Percentiles rank a stretch among this genome's conserved stretches.
These are phyloP conservation scores for Gila robusta DNA, from an alignment of 2,797 vertebrate genomes.

Conservation along the genomic window DNA sequence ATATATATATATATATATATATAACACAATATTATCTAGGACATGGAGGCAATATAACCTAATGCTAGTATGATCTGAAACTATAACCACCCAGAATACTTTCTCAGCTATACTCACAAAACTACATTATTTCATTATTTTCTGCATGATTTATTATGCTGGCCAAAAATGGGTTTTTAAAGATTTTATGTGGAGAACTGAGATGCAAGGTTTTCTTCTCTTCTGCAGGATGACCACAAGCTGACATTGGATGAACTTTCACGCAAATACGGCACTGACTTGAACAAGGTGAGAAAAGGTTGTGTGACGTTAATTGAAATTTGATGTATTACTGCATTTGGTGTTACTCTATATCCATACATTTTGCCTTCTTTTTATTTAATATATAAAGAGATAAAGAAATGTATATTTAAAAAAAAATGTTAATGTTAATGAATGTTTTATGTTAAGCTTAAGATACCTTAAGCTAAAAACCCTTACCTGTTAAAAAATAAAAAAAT, in stretches of 20 bases:
- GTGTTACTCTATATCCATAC: background rate
- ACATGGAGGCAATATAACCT: background rate
- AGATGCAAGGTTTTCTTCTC: conserved; percentile 13
- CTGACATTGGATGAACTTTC: conserved; percentile 94
- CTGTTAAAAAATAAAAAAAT: background rate
- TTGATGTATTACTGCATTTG: background rate
- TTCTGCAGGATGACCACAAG: conserved; percentile 92
- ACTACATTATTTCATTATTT: background rate
- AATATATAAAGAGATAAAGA: background rate
- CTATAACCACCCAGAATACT: background rate
- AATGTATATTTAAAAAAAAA: too few relatives aligned
- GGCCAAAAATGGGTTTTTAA: background rate
- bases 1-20: background rate
- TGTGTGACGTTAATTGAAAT: background rate
- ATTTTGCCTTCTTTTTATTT: background rate
- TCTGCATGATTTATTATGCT: background rate
- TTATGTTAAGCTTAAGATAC: background rate
- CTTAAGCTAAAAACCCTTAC: background rate
- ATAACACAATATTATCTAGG: background rate
- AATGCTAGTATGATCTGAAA: background rate
- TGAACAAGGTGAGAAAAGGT: conserved; percentile 82
- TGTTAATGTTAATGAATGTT: background rate
- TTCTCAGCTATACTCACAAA: background rate
- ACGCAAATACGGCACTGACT: conserved; percentile 93
- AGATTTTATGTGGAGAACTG: background rate